Conservation (phyloP, 2,888 invertebrate genomes). For the Periphyllus acericola region DNA sequence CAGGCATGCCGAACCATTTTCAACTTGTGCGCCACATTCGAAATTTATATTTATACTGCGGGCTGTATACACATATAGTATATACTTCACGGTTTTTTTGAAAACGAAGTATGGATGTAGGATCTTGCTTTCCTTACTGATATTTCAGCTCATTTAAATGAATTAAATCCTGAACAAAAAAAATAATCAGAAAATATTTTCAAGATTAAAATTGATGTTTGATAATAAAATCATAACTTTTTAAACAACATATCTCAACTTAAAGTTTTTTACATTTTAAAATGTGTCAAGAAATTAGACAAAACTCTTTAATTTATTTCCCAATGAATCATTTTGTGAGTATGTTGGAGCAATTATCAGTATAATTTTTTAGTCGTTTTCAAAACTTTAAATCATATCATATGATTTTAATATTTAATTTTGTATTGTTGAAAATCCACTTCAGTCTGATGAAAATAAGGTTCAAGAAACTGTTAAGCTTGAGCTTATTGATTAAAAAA, state of each 20-base stretch:
- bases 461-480: no score
- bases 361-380: neutral
- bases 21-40: no score
- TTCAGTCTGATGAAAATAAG: no score
- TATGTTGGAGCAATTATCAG: neutral
- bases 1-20: no score
- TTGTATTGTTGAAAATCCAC: no score
- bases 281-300: neutral
- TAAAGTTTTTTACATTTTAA: constrained; percentile 9
- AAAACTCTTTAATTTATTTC: neutral
- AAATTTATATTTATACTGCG: no score
- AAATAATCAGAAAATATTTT: neutral
- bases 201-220: neutral
- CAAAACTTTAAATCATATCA: no score
- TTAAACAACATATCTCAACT: neutral
- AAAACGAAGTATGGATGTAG: neutral
- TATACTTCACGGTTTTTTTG: no score
- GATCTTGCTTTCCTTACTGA: constrained; percentile 28
- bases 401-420: no score
- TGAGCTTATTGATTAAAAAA: no score
- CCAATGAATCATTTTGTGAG: neutral
- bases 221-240: neutral
- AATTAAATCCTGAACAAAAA: constrained; percentile 31
- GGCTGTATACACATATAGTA: no score
- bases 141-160: constrained; percentile 27